Percentiles rank a stretch among this genome's conserved stretches.
These are phyloP conservation scores for Nettapus auritus DNA, from an alignment of 2,113 vertebrate genomes.

Conservation along the genomic window DNA sequence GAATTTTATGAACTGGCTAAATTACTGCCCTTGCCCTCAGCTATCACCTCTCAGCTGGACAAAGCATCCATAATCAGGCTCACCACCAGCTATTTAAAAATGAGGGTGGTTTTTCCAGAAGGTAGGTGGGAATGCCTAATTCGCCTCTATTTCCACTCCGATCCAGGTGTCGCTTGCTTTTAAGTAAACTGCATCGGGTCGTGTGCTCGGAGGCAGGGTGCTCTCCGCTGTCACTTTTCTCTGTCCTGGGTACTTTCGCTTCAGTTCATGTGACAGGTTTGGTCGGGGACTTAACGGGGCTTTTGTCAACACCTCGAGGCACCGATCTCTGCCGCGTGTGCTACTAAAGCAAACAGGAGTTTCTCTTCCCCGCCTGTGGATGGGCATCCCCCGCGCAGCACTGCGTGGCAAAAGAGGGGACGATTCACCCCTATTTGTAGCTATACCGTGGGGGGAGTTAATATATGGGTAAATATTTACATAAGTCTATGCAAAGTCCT, in stretches of 20 bases:
- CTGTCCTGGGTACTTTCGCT: constrained; percentile 26
- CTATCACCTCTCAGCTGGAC: constrained; percentile 98
- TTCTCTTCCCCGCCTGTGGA: background rate
- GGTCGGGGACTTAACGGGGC: constrained; percentile 10
- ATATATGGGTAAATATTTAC: constrained; percentile 71
- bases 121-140: constrained; percentile 80
- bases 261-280: constrained; percentile 27
- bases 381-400: constrained; percentile 10
- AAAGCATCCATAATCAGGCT: constrained; percentile 99
- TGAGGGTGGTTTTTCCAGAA: constrained; percentile 96
- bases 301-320: constrained; percentile 73
- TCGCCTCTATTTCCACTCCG: background rate
- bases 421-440: constrained; percentile 52
- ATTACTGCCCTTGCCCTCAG: constrained; percentile 94
- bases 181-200: background rate
- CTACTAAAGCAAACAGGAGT: constrained; percentile 57
- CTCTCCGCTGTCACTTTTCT: background rate
- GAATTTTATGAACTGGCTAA: constrained; percentile 99
- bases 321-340: constrained; percentile 18
- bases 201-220: background rate
- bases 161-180: background rate
- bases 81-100: constrained; percentile 97
- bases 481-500: constrained; percentile 56
- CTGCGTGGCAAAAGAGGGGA: constrained; percentile 17
- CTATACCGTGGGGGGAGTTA: constrained; percentile 1